Percentiles rank a stretch among this genome's conserved stretches.
Evolutionary conservation across 2,888 invertebrate species (phyloP).

Genomic region (Ptilodon capucinus): DNA sequence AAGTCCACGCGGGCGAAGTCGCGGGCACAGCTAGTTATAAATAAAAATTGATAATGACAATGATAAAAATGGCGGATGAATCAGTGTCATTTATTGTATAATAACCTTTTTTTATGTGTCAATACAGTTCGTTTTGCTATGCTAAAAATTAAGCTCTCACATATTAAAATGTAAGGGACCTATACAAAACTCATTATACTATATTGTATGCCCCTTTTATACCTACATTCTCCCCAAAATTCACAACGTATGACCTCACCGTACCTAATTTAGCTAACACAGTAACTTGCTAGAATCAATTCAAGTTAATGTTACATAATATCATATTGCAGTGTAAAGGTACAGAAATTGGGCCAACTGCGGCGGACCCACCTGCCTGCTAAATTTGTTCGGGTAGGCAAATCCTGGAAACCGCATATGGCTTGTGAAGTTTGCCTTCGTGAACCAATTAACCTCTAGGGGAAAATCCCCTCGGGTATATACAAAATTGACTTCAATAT

Average conservation of each 20-base stretch:
- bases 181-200: too few relatives aligned
- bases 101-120: too few relatives aligned
- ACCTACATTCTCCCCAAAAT: not conserved
- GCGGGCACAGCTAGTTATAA: too few relatives aligned
- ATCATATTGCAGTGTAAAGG: conserved; percentile 43
- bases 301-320: conserved; percentile 38
- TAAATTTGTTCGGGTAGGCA: conserved; percentile 49
- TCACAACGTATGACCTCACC: not conserved
- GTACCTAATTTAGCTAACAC: conserved; percentile 18
- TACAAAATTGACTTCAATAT: conserved; percentile 69
- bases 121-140: too few relatives aligned
- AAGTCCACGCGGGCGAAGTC: too few relatives aligned
- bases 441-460: conserved; percentile 63
- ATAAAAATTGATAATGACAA: too few relatives aligned
- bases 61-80: too few relatives aligned
- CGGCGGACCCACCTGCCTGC: conserved; percentile 41
- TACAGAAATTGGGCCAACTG: conserved; percentile 39
- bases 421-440: conserved; percentile 57
- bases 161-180: too few relatives aligned
- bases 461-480: conserved; percentile 47
- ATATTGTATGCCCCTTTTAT: not conserved
- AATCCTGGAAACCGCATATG: conserved; percentile 65
- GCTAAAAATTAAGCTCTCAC: too few relatives aligned
- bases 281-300: conserved; percentile 39
- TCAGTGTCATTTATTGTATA: too few relatives aligned